Base-by-base conservation (phyloP, 2,797 vertebrate genomes). In the Arrhamphus sclerolepis region DNA sequence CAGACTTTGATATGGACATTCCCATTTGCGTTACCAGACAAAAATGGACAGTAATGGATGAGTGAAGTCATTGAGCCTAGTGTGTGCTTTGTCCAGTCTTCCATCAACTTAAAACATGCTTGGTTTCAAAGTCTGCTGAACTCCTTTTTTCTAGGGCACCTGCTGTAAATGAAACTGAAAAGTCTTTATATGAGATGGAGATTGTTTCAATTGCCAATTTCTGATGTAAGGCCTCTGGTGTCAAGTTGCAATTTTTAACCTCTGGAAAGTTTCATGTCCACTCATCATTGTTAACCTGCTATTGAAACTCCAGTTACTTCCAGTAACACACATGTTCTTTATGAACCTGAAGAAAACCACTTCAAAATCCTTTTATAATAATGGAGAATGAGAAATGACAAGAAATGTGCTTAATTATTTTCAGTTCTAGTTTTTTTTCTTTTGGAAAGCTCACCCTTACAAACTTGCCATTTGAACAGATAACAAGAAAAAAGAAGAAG, bases 1-100 rank as follows among this genome's bases (percentile, higher is more conserved):
- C 82, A 87, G 87, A 76, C 87, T 90, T 91, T 89, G 87, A 92
- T 86, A 84, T 90, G 85, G 86, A 85, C 87, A 87, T 89, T 93
- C 90, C 90, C 89, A 77, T 82, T 89, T 89, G 91, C 86, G 91
- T 87, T 90, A 81, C 50, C 42, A 72, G 80, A 87, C 85, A 70
- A 81, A 91, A 93, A 90, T 90, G 92, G 91, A 89, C 89, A 85
- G 89, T 85, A 86, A 89, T 86, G 83, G 87, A 91, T 92, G 89
- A 86, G 89, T 83, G 77, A 81, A 90, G 83, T 89, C 83, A 87
- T 92, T 91, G 87, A 89, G 89, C 90, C 67, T 76, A 76, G 70
- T 72, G 77, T 81, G 79, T 59, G 58, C 61, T 77, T 77, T 58
- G 81, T 78, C 78, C 69, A 57, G 82, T 82, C 82, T 80, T 85